Evolutionary conservation across 2,888 invertebrate genomes (phyloP).

Genomic region (Diarsia rubi): DNA sequence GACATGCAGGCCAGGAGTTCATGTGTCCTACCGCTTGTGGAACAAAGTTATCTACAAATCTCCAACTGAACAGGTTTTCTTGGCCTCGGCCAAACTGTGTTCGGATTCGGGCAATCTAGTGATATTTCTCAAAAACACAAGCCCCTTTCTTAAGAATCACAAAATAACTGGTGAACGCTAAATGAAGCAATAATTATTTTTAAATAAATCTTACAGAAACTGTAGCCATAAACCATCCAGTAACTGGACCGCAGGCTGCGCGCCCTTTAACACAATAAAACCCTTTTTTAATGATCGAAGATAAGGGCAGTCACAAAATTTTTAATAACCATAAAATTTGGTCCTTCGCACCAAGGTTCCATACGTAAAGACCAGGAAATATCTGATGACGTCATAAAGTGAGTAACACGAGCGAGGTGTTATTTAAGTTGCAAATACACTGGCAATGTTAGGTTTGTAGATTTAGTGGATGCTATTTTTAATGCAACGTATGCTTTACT

Average conservation of each 20-base stretch:
- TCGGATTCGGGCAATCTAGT: background rate
- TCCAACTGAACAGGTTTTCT: background rate
- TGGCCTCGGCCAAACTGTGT: background rate
- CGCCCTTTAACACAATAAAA: conserved; percentile 58
- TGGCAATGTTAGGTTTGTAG: conserved; percentile 1
- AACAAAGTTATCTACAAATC: background rate
- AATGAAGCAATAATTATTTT: conserved; percentile 18
- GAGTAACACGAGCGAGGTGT: conserved; percentile 45
- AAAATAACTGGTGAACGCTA: background rate
- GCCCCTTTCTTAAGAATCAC: background rate
- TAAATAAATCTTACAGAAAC: conserved; percentile 19
- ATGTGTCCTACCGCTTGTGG: background rate
- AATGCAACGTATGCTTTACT: background rate
- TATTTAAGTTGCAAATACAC: conserved; percentile 47
- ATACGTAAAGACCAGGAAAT: conserved; percentile 65
- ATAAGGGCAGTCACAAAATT: conserved; percentile 65
- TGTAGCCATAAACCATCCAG: conserved; percentile 32
- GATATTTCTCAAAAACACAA: background rate
- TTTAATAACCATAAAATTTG: conserved; percentile 69
- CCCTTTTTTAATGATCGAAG: conserved; percentile 67
- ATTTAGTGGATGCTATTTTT: conserved; percentile 22
- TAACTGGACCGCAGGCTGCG: conserved; percentile 50
- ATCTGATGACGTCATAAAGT: conserved; percentile 68
- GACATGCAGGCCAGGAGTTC: background rate
- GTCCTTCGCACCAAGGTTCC: conserved; percentile 60